Conservation (phyloP, 2,888 invertebrate genomes). For the Chydorus sphaericus region DNA sequence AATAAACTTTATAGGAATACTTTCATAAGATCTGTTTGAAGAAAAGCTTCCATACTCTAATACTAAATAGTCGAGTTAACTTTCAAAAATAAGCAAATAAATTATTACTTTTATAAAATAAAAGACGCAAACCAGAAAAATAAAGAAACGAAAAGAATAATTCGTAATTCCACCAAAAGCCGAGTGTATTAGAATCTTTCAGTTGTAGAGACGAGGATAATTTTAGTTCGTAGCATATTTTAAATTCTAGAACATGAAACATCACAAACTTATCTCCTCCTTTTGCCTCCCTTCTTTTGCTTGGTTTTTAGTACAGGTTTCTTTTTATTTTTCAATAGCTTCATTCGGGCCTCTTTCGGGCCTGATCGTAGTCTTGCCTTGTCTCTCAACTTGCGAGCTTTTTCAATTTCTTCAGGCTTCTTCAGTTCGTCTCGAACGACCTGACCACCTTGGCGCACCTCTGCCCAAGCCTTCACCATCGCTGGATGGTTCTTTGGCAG, state of each 20-base stretch:
- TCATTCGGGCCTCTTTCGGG: neutral
- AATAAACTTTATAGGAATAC: too few species aligned
- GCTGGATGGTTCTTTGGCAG: conserved; percentile 55
- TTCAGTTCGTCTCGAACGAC: conserved; percentile 41
- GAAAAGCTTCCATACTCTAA: too few species aligned
- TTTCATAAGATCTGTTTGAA: too few species aligned
- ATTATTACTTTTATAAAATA: too few species aligned
- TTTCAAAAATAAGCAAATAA: too few species aligned
- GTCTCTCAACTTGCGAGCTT: conserved; percentile 45
- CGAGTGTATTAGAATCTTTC: too few species aligned
- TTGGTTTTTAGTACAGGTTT: conserved; percentile 1
- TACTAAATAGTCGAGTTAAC: too few species aligned
- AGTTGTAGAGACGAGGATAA: neutral
- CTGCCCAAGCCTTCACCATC: conserved; percentile 52
- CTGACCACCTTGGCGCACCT: conserved; percentile 25
- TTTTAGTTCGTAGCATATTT: neutral
- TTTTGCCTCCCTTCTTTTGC: neutral
- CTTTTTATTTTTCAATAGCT: conserved; percentile 17
- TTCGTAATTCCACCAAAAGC: too few species aligned
- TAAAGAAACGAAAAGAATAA: too few species aligned
- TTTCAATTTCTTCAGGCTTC: conserved; percentile 61
- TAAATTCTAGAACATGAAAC: too few species aligned
- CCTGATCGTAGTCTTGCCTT: conserved; percentile 32
- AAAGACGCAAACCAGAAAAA: too few species aligned
- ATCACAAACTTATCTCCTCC: neutral